Conservation (phyloP, 2,113 vertebrate genomes). For the Larimichthys crocea region DNA sequence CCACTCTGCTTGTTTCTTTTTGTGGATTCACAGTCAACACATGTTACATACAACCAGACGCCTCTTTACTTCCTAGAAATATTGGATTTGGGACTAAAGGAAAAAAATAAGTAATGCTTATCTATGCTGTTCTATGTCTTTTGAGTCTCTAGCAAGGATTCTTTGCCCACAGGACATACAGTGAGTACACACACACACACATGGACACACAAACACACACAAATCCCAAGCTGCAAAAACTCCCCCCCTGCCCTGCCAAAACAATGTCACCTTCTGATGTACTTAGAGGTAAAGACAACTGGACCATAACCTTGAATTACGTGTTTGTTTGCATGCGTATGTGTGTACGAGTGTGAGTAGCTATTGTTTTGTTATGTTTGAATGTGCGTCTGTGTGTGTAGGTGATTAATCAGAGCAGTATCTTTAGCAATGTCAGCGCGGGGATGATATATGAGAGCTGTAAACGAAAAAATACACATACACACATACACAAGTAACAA, state of each 20-base stretch:
- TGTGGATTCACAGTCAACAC: neutral
- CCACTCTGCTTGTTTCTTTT: neutral
- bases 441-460: slow-evolving; percentile 46
- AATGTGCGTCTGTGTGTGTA: slow-evolving; percentile 9
- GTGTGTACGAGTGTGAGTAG: neutral
- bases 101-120: neutral
- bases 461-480: slow-evolving; percentile 2
- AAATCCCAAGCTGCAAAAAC: slow-evolving; percentile 8
- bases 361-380: neutral
- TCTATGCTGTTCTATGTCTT: neutral
- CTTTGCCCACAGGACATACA: neutral
- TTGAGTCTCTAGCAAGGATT: neutral
- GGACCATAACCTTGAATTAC: slow-evolving; percentile 45
- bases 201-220: neutral
- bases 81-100: neutral
- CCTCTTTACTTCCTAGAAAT: neutral
- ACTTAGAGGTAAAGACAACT: slow-evolving; percentile 21
- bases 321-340: slow-evolving; percentile 5
- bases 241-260: slow-evolving; percentile 14
- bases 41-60: neutral
- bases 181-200: neutral
- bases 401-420: slow-evolving; percentile 57
- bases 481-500: neutral
- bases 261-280: slow-evolving; percentile 38
- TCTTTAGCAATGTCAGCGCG: slow-evolving; percentile 44